These are phyloP conservation scores for Hypothenemus hampei DNA, from an alignment of 1,140 invertebrate genomes.

Conservation along the genomic window DNA sequence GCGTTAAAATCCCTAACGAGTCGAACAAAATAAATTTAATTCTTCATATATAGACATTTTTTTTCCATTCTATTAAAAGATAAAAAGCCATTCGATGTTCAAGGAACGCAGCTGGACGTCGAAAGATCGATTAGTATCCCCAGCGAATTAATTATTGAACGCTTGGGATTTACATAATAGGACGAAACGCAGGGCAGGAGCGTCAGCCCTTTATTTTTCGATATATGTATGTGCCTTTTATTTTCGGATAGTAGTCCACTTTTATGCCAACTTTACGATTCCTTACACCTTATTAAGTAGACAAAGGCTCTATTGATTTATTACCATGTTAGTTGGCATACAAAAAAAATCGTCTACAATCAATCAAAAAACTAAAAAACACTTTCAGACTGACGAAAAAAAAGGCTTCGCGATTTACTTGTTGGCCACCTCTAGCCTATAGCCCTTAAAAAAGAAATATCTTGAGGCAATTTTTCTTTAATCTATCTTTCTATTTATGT, in stretches of 20 bases:
- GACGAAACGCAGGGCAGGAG: constrained; percentile 14
- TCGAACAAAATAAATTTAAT: background rate
- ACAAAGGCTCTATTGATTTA: too few relatives aligned
- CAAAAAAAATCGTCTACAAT: too few relatives aligned
- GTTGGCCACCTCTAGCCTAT: too few relatives aligned
- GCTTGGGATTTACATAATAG: constrained; percentile 26
- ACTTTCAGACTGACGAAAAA: too few relatives aligned
- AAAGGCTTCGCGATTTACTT: too few relatives aligned
- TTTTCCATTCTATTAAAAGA: too few relatives aligned
- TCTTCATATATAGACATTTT: background rate
- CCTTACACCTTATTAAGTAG: too few relatives aligned
- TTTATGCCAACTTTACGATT: too few relatives aligned
- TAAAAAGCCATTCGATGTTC: constrained; percentile 1
- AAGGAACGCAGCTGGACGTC: constrained; percentile 6
- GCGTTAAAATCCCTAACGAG: background rate
- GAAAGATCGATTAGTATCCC: constrained; percentile 24
- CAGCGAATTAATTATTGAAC: constrained; percentile 28
- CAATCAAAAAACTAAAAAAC: too few relatives aligned
- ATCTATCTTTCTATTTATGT: too few relatives aligned
- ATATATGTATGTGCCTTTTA: constrained; percentile 23
- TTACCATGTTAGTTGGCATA: too few relatives aligned
- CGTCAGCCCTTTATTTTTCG: constrained; percentile 19
- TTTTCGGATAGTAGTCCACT: too few relatives aligned
- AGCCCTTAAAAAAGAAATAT: background rate
- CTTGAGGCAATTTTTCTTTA: background rate